These are phyloP conservation scores for Brachionus manjavacas DNA, from an alignment of 1,140 invertebrate genomes.

Conservation along the genomic window DNA sequence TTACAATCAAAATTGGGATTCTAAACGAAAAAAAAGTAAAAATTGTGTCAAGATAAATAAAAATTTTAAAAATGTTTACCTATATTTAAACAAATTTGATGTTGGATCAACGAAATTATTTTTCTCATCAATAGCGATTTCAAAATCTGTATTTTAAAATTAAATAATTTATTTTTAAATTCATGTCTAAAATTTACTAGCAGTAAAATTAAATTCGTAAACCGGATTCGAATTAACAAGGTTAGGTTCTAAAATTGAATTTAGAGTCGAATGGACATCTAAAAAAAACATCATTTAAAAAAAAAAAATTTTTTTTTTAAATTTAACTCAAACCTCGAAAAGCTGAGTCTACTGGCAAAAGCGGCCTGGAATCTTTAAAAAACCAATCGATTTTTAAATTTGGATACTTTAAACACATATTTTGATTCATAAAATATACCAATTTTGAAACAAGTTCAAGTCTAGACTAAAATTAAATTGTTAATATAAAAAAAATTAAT, in stretches of 20 bases:
- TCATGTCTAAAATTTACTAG: not conserved
- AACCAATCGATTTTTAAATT: constrained; percentile 9
- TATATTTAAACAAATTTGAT: constrained; percentile 4
- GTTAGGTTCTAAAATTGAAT: constrained; percentile 12
- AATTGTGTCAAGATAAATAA: too few relatives aligned
- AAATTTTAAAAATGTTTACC: not conserved
- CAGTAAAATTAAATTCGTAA: constrained; percentile 30
- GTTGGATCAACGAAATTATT: constrained; percentile 3
- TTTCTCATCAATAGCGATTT: constrained; percentile 33
- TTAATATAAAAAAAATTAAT: too few relatives aligned
- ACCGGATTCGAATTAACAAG: not conserved
- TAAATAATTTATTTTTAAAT: not conserved
- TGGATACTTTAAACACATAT: not conserved
- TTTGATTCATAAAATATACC: constrained; percentile 27
- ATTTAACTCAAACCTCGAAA: not conserved
- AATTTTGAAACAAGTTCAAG: constrained; percentile 22
- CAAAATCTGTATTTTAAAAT: not conserved
- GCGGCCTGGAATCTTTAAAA: constrained; percentile 1
- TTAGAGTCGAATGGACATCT: constrained; percentile 22
- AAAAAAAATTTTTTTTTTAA: not conserved
- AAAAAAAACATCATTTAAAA: not conserved
- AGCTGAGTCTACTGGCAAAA: not conserved
- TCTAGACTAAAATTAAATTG: not conserved
- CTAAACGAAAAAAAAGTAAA: not conserved
- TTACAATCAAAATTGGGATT: constrained; percentile 33